Percentiles rank a stretch among this genome's conserved stretches.
Evolutionary conservation across 2,113 vertebrate genomes (phyloP).

Genomic region (Riparia riparia): DNA sequence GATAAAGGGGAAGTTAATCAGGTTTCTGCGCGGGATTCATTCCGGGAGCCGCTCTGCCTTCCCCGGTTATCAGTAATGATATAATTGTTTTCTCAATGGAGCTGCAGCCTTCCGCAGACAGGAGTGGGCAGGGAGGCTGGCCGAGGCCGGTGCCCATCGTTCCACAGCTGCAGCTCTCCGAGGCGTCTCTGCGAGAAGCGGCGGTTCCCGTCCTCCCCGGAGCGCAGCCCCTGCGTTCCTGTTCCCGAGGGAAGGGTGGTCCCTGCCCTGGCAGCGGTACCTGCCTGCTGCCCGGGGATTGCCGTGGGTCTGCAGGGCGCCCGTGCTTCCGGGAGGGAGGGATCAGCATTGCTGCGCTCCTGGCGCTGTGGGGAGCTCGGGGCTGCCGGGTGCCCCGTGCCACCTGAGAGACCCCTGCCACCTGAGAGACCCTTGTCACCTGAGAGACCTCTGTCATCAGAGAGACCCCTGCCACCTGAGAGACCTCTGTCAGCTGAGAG

Average conservation of each 20-base stretch:
- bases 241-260: not conserved
- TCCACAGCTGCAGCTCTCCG: not conserved
- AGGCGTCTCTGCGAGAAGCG: too few species aligned
- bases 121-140: not conserved
- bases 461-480: too few species aligned
- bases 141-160: not conserved
- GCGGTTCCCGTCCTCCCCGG: too few species aligned
- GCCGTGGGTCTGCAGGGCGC: fast-evolving
- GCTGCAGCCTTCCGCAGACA: not conserved
- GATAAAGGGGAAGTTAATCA: not conserved
- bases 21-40: not conserved
- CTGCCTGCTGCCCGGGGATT: not conserved
- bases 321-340: fast-evolving
- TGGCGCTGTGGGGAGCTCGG: fast-evolving
- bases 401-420: not conserved
- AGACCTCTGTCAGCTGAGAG: too few species aligned
- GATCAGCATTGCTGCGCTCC: fast-evolving
- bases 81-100: not conserved
- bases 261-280: not conserved
- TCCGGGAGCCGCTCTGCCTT: not conserved
- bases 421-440: too few species aligned
- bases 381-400: not conserved
- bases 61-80: not conserved
- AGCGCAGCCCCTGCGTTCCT: not conserved
- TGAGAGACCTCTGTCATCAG: too few species aligned